Evolutionary conservation across 1,140 invertebrate species (phyloP).

Genomic region (Limonius californicus): DNA sequence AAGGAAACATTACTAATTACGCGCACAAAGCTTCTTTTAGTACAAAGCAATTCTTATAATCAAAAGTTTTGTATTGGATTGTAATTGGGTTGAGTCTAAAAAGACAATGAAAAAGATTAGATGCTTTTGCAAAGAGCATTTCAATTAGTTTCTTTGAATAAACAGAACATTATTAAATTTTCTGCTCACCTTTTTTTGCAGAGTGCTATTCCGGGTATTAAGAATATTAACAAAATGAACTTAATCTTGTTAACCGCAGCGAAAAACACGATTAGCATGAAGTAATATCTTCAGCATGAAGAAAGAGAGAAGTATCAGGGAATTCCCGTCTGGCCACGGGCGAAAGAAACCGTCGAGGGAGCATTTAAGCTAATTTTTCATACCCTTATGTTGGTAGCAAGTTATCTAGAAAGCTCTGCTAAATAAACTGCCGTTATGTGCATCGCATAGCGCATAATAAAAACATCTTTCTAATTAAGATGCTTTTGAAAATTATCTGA

Average conservation of each 20-base stretch:
- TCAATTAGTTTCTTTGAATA: no score
- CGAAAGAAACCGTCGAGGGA: not conserved
- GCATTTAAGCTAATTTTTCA: conserved; percentile 13
- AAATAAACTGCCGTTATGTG: conserved; percentile 2
- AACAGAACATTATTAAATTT: no score
- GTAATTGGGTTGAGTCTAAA: no score
- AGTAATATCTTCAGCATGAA: not conserved
- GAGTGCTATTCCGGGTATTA: not conserved
- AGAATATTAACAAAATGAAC: not conserved
- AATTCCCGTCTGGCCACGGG: conserved; percentile 5
- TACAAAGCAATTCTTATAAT: no score
- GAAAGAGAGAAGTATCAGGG: not conserved
- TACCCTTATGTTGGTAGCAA: conserved; percentile 11
- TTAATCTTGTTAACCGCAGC: conserved; percentile 3
- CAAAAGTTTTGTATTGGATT: no score
- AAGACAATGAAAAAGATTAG: no score
- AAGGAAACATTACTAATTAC: no score
- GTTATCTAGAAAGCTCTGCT: not conserved
- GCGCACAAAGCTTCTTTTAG: no score
- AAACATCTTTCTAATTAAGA: no score
- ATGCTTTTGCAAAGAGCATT: no score
- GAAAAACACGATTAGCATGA: conserved; percentile 3
- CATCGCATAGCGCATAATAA: not conserved
- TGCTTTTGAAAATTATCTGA: no score
- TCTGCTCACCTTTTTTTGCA: no score